Conservation (phyloP, 2,113 vertebrate species). For the Brachyhypopomus occidentalis region DNA sequence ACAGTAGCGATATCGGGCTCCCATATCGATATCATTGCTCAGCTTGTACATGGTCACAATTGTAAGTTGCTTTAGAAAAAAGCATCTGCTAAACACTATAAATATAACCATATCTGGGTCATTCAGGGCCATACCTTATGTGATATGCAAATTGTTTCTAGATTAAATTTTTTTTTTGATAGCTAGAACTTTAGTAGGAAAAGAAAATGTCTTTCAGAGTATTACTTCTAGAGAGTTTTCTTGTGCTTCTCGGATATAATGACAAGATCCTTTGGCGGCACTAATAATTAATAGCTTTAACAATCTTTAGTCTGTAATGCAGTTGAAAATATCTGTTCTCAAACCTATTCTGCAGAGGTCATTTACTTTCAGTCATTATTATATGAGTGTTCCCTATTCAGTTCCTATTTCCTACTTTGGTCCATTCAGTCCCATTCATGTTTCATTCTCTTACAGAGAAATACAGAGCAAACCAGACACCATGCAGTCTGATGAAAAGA, state of each 20-base stretch:
- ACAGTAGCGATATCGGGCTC: too few relatives aligned
- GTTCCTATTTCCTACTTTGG: slow-evolving; percentile 35
- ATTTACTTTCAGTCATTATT: slow-evolving; percentile 48
- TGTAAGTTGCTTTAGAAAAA: too few relatives aligned
- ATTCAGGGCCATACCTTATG: neutral
- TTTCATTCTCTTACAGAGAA: slow-evolving; percentile 8
- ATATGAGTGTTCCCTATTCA: slow-evolving; percentile 49
- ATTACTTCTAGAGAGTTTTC: slow-evolving; percentile 1
- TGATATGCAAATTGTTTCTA: neutral
- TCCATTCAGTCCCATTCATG: neutral
- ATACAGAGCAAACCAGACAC: slow-evolving; percentile 40
- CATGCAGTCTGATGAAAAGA: slow-evolving; percentile 46
- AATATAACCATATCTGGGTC: too few relatives aligned
- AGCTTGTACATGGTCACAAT: too few relatives aligned
- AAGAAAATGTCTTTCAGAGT: neutral
- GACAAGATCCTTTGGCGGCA: slow-evolving; percentile 52
- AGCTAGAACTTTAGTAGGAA: neutral
- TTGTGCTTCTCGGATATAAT: slow-evolving; percentile 38
- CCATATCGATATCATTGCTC: too few relatives aligned
- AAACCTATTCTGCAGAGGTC: slow-evolving; percentile 47
- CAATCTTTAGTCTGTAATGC: slow-evolving; percentile 55
- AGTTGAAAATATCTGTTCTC: slow-evolving; percentile 52
- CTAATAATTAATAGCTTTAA: slow-evolving; percentile 63
- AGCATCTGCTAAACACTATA: too few relatives aligned
- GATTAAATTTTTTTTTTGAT: too few relatives aligned